phyloP scores from a whole-genome alignment of 1,140 invertebrate species.

The Drosophila pandora region DNA sequence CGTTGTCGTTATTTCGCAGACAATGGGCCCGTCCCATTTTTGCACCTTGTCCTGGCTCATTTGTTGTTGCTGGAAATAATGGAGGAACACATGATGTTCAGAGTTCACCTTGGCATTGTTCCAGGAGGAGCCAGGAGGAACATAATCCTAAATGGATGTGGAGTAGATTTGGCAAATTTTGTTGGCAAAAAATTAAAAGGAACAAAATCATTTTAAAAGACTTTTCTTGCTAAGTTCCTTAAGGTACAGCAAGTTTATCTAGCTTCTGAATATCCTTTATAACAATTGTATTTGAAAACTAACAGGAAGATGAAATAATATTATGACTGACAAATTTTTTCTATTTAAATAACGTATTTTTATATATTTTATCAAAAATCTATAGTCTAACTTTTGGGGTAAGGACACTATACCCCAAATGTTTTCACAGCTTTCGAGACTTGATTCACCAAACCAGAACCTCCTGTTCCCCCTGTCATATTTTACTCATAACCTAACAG shows the following conservation, averaged over 20 bases:
- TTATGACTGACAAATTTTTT: too few species aligned
- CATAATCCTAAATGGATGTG: constrained; percentile 9
- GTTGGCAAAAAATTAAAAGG: not conserved
- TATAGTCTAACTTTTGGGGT: too few species aligned
- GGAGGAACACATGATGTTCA: constrained; percentile 24
- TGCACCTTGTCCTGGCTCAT: constrained; percentile 72
- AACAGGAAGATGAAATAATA: too few species aligned
- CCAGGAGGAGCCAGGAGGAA: constrained; percentile 16
- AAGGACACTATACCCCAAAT: not conserved
- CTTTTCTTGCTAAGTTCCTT: too few species aligned
- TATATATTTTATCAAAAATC: too few species aligned
- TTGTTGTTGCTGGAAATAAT: constrained; percentile 54
- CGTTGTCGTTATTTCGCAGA: constrained; percentile 35
- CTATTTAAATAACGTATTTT: too few species aligned
- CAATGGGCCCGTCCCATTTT: constrained; percentile 75
- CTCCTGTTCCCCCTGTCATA: not conserved
- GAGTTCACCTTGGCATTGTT: constrained; percentile 29
- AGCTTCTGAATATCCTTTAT: too few species aligned
- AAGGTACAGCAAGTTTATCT: too few species aligned
- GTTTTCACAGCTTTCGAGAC: constrained; percentile 29
- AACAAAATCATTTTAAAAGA: too few species aligned
- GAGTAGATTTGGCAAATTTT: not conserved
- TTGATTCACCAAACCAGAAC: not conserved
- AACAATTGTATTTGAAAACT: too few species aligned
- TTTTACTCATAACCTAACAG: constrained; percentile 24